Conservation (phyloP, 2,113 vertebrate genomes). For the Motacilla alba region DNA sequence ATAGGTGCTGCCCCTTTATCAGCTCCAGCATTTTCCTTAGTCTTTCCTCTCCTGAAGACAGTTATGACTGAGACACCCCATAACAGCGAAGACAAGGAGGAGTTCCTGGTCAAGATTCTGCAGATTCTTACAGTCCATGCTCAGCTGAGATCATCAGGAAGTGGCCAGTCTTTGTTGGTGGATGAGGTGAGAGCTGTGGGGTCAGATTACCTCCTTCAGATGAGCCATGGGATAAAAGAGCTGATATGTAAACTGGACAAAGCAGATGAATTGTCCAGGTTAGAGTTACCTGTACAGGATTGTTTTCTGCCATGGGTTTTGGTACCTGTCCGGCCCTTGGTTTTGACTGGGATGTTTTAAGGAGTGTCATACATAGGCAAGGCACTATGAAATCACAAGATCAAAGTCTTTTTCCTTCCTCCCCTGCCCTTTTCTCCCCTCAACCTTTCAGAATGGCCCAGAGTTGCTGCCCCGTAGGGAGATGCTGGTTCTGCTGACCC, state of each 20-base stretch:
- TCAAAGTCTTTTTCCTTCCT: not conserved
- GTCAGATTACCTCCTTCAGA: not conserved
- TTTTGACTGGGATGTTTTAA: not conserved
- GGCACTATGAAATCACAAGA: not conserved
- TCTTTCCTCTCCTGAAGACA: constrained; percentile 91
- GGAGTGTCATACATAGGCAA: not conserved
- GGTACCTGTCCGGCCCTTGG: not conserved
- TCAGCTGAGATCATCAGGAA: constrained; percentile 80
- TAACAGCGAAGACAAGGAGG: constrained; percentile 82
- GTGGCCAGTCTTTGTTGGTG: constrained; percentile 58
- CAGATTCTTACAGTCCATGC: constrained; percentile 85
- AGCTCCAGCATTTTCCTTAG: constrained; percentile 83
- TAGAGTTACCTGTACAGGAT: not conserved
- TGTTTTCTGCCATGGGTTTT: not conserved
- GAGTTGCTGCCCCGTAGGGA: constrained; percentile 90
- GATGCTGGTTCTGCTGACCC: constrained; percentile 89
- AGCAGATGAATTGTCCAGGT: not conserved
- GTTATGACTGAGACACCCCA: constrained; percentile 82
- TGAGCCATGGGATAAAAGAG: not conserved
- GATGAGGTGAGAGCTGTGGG: constrained; percentile 81
- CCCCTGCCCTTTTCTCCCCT: not conserved
- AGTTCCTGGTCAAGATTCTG: constrained; percentile 80
- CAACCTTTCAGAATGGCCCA: constrained; percentile 82
- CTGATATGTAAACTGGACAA: not conserved
- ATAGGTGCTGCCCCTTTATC: constrained; percentile 72